A percentile compares a stretch with the other conserved stretches of the same genome.
These are phyloP conservation scores for Epicampocera succincta DNA, from an alignment of 2,888 invertebrate species.

Conservation along the genomic window DNA sequence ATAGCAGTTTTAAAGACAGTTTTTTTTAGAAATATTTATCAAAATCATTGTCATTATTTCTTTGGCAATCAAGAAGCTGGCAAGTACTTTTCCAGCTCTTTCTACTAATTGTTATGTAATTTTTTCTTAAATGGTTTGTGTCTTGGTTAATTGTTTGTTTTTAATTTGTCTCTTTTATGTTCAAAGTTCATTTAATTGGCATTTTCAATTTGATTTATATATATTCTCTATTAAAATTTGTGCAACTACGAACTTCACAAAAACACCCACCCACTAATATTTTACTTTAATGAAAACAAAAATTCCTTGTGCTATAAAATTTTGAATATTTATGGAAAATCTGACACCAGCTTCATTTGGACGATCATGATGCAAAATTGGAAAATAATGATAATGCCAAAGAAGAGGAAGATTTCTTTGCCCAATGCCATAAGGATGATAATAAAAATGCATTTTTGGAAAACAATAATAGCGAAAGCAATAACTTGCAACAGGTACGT, in stretches of 20 bases:
- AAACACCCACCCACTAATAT: slow-evolving; percentile 23
- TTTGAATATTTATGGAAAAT: background rate
- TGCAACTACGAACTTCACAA: background rate
- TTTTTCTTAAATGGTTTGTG: slow-evolving; percentile 25
- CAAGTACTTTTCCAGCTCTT: too few relatives aligned
- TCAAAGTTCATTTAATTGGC: slow-evolving; percentile 32
- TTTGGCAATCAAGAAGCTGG: too few relatives aligned
- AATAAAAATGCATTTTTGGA: slow-evolving; percentile 74
- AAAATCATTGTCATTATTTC: too few relatives aligned
- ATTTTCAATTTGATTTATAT: too few relatives aligned
- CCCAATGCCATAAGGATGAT: slow-evolving; percentile 86
- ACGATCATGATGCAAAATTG: slow-evolving; percentile 84
- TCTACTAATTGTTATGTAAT: too few relatives aligned
- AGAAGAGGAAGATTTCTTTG: slow-evolving; percentile 95
- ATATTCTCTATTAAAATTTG: slow-evolving; percentile 23
- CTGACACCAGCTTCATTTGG: slow-evolving; percentile 87
- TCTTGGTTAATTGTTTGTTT: slow-evolving; percentile 11
- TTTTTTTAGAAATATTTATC: too few relatives aligned
- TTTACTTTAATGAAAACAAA: slow-evolving; percentile 2
- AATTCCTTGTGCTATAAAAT: background rate
- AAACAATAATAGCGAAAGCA: slow-evolving; percentile 80
- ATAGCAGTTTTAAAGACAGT: too few relatives aligned
- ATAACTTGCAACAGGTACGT: slow-evolving; percentile 83
- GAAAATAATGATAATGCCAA: slow-evolving; percentile 83
- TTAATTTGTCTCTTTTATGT: slow-evolving; percentile 33